Base-by-base conservation (phyloP, 2,113 vertebrate species). In the Onychostruthus taczanowskii region DNA sequence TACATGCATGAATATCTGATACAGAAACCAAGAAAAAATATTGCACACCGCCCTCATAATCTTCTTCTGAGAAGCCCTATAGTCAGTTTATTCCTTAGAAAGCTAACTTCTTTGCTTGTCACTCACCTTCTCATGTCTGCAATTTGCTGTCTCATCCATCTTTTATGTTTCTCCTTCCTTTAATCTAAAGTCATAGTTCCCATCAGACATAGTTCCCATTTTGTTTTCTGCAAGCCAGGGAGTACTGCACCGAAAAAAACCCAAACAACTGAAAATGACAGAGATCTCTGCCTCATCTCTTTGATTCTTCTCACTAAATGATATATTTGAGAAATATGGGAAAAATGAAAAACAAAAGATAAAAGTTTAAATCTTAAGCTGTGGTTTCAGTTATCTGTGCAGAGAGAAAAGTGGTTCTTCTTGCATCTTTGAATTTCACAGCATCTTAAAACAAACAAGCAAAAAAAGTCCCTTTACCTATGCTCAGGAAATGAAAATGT, bases 261-360 rank as follows among this genome's bases (percentile, higher is more conserved):
- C 53, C 61, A 59, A 50, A 58, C 28, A 49, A 19, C 39, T 92
- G 90, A 95, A 98, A 97, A 96, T 86, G 27, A 82, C 46, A 88
- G 35, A 49, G 35, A n/a, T 50, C 52, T 94, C 92, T 84, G 50
- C 58, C 81, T 78, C 81, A 88, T 93, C 64, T 94, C 47, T 97
- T 90, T 96, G 75, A 77, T 93, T 96, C 64, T 95, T 87, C 74
- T 96, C 87, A 96, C 74, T 93, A 95, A 97, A 96, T 69, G 21
- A 93, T 91, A 50, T 91, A 93, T 90, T 87, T 93, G 52, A 95
- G 44, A 97, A 97, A 84, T 70, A 94, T 1, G 85, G 47, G 59
- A 58, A 94, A 97, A 97, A 92, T 17, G 0, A 86, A 91, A 81
- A 90, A 14, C 4, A 61, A 66, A 84, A 89, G 31, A 95, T 74